These are phyloP conservation scores for Odontophorus gujanensis DNA, from an alignment of 2,113 vertebrate species.

Conservation along the genomic window DNA sequence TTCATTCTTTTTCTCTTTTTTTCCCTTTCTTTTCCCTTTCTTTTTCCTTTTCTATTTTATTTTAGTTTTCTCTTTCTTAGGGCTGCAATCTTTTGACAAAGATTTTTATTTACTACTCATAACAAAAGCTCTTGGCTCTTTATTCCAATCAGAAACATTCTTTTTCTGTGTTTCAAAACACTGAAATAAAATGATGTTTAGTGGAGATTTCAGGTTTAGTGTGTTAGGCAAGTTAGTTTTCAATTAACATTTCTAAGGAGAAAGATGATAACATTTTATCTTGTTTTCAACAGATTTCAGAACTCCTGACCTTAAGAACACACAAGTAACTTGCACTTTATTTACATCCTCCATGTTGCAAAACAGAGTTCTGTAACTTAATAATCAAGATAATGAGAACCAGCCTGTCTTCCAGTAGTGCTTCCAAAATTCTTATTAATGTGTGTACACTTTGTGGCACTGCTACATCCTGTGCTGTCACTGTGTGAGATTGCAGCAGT, in stretches of 20 bases:
- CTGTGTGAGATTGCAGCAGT: neutral
- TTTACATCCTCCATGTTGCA: neutral
- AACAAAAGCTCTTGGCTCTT: neutral
- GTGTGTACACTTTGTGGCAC: neutral
- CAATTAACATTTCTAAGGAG: neutral
- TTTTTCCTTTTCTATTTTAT: neutral
- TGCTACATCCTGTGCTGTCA: neutral
- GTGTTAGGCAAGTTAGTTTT: neutral
- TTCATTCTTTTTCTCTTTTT: neutral
- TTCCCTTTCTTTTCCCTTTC: neutral
- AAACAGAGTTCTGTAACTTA: neutral
- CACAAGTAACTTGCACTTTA: neutral
- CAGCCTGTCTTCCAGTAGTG: accelerated
- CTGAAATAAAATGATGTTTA: neutral
- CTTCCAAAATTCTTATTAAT: neutral
- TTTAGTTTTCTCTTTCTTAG: neutral
- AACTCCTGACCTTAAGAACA: neutral
- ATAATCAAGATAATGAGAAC: neutral
- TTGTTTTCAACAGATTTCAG: neutral
- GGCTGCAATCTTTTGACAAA: neutral
- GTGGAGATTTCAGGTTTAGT: neutral
- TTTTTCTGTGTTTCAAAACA: neutral
- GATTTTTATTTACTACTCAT: neutral
- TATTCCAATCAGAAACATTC: neutral
- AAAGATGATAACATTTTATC: neutral